Conservation (phyloP, 2,888 invertebrate genomes). For the Torymus texanus region DNA sequence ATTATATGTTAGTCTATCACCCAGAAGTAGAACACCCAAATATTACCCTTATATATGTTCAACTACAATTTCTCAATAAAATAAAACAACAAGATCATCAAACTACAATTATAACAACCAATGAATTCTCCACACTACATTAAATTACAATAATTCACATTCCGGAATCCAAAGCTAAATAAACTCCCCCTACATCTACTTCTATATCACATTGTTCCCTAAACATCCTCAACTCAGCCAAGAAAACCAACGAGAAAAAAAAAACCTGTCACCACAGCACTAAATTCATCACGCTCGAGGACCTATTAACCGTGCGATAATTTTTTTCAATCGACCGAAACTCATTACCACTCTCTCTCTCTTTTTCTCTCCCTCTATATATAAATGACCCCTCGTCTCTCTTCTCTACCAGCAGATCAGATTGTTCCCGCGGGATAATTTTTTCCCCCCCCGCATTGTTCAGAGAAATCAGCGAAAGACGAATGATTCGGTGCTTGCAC, state of each 20-base stretch:
- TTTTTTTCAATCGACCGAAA: conserved; percentile 30
- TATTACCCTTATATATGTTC: no score
- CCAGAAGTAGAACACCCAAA: no score
- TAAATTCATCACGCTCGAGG: conserved; percentile 18
- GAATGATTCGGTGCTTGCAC: conserved; percentile 41
- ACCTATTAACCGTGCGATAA: conserved; percentile 25
- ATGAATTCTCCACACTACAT: no score
- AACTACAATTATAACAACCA: no score
- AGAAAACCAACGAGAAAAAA: background rate
- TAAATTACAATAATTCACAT: no score
- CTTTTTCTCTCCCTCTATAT: background rate
- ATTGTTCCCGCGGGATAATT: conserved; percentile 28
- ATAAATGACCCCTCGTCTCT: conserved; percentile 18
- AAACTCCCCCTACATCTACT: no score
- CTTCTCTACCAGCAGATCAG: background rate
- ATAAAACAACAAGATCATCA: no score
- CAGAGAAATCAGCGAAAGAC: conserved; percentile 46
- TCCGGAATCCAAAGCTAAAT: no score
- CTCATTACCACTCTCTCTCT: conserved; percentile 16
- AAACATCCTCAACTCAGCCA: no score
- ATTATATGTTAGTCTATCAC: no score
- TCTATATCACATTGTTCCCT: no score
- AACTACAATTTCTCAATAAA: no score
- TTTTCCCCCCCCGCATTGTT: conserved; percentile 36
- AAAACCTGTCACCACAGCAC: background rate